A percentile compares a stretch with the other conserved stretches of the same genome.
Evolutionary conservation across 2,113 vertebrate species (phyloP).

Genomic region (Psammodynastes pulverulentus): DNA sequence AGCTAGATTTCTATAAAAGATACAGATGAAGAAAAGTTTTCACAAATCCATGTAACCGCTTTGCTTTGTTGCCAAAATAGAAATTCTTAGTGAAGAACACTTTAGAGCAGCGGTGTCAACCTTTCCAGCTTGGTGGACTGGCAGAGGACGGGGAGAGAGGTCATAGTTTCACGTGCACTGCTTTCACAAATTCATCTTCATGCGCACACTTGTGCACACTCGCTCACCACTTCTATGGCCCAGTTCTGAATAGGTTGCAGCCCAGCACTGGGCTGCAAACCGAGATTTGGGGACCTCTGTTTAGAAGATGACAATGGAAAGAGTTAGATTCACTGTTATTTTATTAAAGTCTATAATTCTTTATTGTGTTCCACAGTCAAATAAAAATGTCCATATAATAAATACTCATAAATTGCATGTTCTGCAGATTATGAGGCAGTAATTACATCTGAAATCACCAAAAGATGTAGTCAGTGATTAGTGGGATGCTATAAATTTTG

Average conservation of each 20-base stretch:
- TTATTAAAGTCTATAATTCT: neutral
- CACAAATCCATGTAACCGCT: neutral
- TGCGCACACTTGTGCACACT: neutral
- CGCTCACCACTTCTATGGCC: neutral
- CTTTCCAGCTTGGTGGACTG: neutral
- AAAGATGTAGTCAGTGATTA: constrained; percentile 21
- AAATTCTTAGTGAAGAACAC: constrained; percentile 16
- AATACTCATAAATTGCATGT: constrained; percentile 15
- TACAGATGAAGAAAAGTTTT: constrained; percentile 16
- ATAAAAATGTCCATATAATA: neutral
- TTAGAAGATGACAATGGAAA: neutral
- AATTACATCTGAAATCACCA: constrained; percentile 39
- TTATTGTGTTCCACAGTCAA: neutral
- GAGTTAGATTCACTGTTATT: neutral
- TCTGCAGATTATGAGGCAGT: constrained; percentile 32
- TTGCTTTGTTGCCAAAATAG: constrained; percentile 3
- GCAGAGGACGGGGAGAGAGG: neutral
- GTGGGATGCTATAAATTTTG: constrained; percentile 30
- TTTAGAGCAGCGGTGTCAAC: neutral
- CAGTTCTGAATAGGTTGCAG: neutral
- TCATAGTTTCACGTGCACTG: neutral
- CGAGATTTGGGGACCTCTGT: neutral
- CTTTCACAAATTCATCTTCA: neutral
- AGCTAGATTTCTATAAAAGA: neutral
- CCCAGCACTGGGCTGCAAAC: neutral